Evolutionary conservation across 2,797 vertebrate genomes (phyloP).

Genomic region (Phrynocephalus forsythii): DNA sequence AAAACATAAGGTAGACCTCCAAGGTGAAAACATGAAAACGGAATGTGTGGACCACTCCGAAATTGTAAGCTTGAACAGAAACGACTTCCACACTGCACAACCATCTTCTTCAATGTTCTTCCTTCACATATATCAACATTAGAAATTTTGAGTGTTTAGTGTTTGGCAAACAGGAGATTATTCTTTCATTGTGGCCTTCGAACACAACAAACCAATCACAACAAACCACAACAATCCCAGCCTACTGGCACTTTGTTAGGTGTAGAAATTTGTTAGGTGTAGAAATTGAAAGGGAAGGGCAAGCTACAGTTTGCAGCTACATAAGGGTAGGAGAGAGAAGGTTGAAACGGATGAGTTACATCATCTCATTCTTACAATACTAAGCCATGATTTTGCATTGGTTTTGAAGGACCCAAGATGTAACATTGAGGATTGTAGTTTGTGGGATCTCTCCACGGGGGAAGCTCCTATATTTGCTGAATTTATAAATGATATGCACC

Average conservation of each 20-base stretch:
- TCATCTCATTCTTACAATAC: not conserved
- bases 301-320: not conserved
- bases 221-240: not conserved
- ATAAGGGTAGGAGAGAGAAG: not conserved
- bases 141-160: not conserved
- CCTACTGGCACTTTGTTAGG: not conserved
- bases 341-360: not conserved
- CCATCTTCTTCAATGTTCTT: not conserved
- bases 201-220: not conserved
- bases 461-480: not conserved
- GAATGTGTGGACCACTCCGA: not conserved
- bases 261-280: not conserved
- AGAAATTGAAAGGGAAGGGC: not conserved
- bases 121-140: not conserved
- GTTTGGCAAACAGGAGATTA: not conserved
- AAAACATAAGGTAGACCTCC: not conserved
- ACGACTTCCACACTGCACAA: not conserved
- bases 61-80: not conserved
- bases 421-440: not conserved
- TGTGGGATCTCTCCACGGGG: not conserved
- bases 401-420: not conserved
- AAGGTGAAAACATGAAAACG: not conserved
- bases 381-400: not conserved
- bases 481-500: not conserved
- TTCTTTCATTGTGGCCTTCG: not conserved